Conservation (phyloP, 2,797 vertebrate genomes). For the Balearica regulorum region DNA sequence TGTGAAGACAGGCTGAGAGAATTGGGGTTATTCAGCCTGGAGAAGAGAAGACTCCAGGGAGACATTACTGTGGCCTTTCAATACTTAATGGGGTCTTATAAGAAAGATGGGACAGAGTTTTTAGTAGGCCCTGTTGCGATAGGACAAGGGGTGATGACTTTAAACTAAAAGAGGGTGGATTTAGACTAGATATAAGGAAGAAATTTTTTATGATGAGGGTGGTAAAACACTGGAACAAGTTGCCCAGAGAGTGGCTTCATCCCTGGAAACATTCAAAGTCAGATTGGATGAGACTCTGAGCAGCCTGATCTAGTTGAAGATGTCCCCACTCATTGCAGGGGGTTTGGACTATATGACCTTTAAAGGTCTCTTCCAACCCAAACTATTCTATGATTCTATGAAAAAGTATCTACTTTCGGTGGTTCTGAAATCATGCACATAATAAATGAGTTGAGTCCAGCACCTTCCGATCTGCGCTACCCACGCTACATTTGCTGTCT, state of each 20-base stretch:
- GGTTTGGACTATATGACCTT: background rate
- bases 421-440: background rate
- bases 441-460: background rate
- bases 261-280: background rate
- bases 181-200: background rate
- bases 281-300: background rate
- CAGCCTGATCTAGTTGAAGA: background rate
- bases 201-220: background rate
- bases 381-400: background rate
- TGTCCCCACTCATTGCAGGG: background rate
- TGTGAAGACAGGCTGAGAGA: too few relatives aligned
- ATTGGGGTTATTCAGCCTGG: too few relatives aligned
- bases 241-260: background rate
- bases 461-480: background rate
- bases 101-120: too few relatives aligned
- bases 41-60: too few relatives aligned
- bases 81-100: too few relatives aligned
- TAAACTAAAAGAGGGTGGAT: background rate
- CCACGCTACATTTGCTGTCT: background rate
- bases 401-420: background rate
- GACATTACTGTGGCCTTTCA: too few relatives aligned
- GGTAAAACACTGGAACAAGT: background rate
- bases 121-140: too few relatives aligned
- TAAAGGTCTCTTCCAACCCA: background rate
- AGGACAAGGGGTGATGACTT: background rate